These are phyloP conservation scores for Euborellia annulipes DNA, from an alignment of 1,140 invertebrate genomes.

Conservation along the genomic window DNA sequence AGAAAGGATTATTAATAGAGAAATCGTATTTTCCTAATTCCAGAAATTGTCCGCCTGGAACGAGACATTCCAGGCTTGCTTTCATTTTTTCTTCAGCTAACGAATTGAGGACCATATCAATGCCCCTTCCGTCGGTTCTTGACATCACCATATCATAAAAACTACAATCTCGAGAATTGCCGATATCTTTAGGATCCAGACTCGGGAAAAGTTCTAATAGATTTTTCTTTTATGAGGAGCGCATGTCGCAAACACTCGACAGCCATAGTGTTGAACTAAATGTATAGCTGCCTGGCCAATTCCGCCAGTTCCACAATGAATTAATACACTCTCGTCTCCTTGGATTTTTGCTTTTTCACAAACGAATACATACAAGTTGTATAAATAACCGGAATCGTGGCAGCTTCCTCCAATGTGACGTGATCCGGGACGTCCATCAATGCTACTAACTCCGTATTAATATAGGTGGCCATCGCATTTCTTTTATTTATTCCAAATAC, in stretches of 20 bases:
- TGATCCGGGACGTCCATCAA: constrained; percentile 63
- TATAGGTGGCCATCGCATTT: constrained; percentile 40
- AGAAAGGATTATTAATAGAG: background rate
- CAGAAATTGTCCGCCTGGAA: background rate
- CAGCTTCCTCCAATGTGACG: constrained; percentile 75
- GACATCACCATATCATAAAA: constrained; percentile 32
- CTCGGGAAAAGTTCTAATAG: constrained; percentile 47
- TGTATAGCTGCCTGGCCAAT: constrained; percentile 66
- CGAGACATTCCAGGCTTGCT: constrained; percentile 24
- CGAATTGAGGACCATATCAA: constrained; percentile 63
- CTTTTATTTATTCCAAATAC: constrained; percentile 50
- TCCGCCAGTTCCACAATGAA: constrained; percentile 61
- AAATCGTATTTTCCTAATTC: constrained; percentile 17
- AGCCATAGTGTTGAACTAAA: constrained; percentile 43
- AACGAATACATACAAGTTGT: constrained; percentile 58
- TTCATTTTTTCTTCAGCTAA: constrained; percentile 61
- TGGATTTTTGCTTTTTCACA: constrained; percentile 33
- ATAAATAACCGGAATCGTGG: constrained; percentile 75
- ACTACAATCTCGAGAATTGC: background rate
- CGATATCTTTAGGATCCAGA: constrained; percentile 11
- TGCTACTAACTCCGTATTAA: constrained; percentile 39
- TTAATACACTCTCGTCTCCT: constrained; percentile 50
- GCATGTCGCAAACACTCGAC: constrained; percentile 56
- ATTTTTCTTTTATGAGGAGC: constrained; percentile 47
- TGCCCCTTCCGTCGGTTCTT: constrained; percentile 43